Conservation (phyloP, 2,888 invertebrate genomes). For the Drosophila subsilvestris region DNA sequence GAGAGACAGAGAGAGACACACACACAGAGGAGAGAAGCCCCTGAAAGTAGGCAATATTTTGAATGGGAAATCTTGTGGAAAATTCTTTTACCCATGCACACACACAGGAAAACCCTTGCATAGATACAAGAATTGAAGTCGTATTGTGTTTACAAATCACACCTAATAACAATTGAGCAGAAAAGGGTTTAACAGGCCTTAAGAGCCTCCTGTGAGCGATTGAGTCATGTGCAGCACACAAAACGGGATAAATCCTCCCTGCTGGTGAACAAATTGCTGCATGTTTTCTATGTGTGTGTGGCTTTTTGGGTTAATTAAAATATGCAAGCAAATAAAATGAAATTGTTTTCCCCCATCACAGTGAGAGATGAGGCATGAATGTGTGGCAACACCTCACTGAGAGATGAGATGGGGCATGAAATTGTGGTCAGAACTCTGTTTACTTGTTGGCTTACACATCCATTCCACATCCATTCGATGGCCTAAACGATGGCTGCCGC, state of each 20-base stretch:
- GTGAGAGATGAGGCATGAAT: conserved; percentile 35
- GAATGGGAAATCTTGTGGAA: conserved; percentile 53
- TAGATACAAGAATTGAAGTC: conserved; percentile 18
- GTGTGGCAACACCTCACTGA: conserved; percentile 20
- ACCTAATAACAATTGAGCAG: conserved; percentile 77
- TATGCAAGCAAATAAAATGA: conserved; percentile 56
- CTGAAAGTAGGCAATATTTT: conserved; percentile 70
- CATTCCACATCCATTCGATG: background rate
- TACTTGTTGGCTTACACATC: conserved; percentile 41
- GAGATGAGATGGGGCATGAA: conserved; percentile 70
- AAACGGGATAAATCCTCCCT: background rate
- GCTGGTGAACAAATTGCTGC: conserved; percentile 34
- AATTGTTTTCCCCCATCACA: conserved; percentile 38
- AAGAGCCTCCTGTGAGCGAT: background rate
- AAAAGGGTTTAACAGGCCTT: conserved; percentile 37
- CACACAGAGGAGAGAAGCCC: conserved; percentile 16
- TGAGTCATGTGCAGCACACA: no score
- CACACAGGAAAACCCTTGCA: background rate
- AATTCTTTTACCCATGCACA: conserved; percentile 32
- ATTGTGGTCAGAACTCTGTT: conserved; percentile 51
- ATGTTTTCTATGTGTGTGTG: conserved; percentile 49
- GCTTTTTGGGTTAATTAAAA: conserved; percentile 78
- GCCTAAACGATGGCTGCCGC: conserved; percentile 54
- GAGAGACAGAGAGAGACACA: background rate
- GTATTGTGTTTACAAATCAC: conserved; percentile 74